Percentiles rank a stretch among this genome's conserved stretches.
These are phyloP conservation scores for Leuciscus idus DNA, from an alignment of 2,113 vertebrate genomes.

Conservation along the genomic window DNA sequence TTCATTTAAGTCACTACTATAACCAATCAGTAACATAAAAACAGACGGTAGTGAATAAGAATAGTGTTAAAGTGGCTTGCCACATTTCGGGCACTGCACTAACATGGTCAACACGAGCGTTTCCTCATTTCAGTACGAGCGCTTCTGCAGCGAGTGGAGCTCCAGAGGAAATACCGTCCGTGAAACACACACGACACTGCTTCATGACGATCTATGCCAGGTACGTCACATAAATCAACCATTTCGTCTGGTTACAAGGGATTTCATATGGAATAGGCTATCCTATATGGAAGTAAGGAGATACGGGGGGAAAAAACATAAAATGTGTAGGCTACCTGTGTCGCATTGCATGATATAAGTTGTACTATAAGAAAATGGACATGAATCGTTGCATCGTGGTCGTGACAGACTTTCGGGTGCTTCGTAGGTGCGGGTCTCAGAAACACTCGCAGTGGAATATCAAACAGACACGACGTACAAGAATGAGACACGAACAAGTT, in stretches of 20 bases:
- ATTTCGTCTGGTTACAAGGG: neutral
- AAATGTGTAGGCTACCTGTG: neutral
- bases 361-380: neutral
- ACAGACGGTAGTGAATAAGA: neutral
- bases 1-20: no score
- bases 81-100: slow-evolving; percentile 12
- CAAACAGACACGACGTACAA: neutral
- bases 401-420: neutral
- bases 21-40: neutral
- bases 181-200: neutral
- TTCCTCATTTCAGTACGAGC: slow-evolving; percentile 20
- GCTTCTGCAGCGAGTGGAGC: neutral
- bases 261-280: neutral
- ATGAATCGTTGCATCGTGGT: neutral
- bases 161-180: neutral
- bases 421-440: neutral
- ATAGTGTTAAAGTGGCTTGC: neutral
- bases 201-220: slow-evolving; percentile 2
- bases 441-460: neutral
- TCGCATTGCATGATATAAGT: slow-evolving; percentile 6
- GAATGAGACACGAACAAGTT: slow-evolving; percentile 18
- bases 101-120: slow-evolving; percentile 19
- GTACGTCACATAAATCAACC: neutral
- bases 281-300: neutral
- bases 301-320: neutral